Evolutionary conservation across 2,113 vertebrate genomes (phyloP), one percentile per base, ranked within the genome.

Genomic region (Mormoops blainvillei): DNA sequence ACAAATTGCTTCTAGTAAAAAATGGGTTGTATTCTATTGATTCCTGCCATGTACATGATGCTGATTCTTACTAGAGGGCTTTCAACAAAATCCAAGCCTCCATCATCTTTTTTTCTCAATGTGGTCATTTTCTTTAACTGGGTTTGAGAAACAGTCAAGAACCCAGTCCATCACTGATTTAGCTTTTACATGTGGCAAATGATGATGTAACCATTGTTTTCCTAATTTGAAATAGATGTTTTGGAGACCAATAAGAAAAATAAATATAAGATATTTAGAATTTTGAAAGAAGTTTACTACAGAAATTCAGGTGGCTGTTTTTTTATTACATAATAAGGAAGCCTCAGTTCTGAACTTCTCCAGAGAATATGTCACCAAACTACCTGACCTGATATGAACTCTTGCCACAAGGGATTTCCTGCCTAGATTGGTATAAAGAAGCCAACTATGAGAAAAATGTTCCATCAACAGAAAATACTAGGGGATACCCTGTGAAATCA

Each of bases 341-440:
- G 6, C 28, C 28, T 76, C 38, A 63, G 28, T 33, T 91, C 54
- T 97, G 68, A 96, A 94, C 78, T 78, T 93, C 93, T 97, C 16
- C 81, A 38, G 58, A 81, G 38, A 88, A 12, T 77, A 58, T 77
- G 58, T 77, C 54, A 83, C 22, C 84, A 82, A 94, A 76, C 16
- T 77, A 73, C 91, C 41, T 95, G 76, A 96, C 33, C 38, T 94
- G 45, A 81, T 38, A 14, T 76, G 76, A 97, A 85, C 11, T 70
- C 87, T 95, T 85, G 28, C 82, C 81, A 84, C 80, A 96, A 89
- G 70, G 73, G 80, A 87, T 95, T 97, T 97, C 87, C 95, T 96
- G 56, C 76, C 43, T 92, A 87, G 38, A 38, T n/a, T 87, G 67
- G 10, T 87, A 15, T 50, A 67, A 91, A 91, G 87, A 85, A 93